phyloP scores from a whole-genome alignment of 1,140 invertebrate genomes.

The Hyposmocoma kahamanoa region DNA sequence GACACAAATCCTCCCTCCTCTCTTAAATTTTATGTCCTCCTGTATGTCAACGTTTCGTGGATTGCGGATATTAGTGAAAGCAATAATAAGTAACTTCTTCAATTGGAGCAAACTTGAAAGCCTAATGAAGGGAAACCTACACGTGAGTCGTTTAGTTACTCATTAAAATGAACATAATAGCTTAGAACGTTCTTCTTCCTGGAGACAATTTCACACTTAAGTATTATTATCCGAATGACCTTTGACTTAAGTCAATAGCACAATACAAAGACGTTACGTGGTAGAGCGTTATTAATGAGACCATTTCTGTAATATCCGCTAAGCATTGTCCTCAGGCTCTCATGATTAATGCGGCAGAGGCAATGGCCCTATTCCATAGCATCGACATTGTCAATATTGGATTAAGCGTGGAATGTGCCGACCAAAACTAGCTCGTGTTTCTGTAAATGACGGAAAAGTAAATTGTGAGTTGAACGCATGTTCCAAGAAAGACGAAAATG shows the following conservation, averaged over 20 bases:
- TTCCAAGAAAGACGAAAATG: conserved; percentile 41
- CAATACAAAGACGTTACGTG: background rate
- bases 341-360: conserved; percentile 22
- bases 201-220: conserved; percentile 5
- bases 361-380: conserved; percentile 32
- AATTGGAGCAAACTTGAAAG: background rate
- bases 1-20: conserved; percentile 59
- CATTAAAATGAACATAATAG: conserved; percentile 11
- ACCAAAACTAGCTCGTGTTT: conserved; percentile 21
- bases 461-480: conserved; percentile 26
- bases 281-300: conserved; percentile 15
- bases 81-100: conserved; percentile 36
- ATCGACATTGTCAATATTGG: conserved; percentile 31
- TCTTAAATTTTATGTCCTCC: too few species aligned
- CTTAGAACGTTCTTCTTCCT: conserved; percentile 7
- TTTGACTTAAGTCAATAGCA: conserved; percentile 2
- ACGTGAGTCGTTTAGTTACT: conserved; percentile 6
- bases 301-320: conserved; percentile 27
- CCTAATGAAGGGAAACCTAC: background rate
- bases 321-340: conserved; percentile 15
- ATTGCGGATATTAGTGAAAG: too few species aligned
- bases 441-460: conserved; percentile 30
- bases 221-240: conserved; percentile 15
- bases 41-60: too few species aligned
- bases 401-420: conserved; percentile 25